Evolutionary conservation across 2,797 vertebrate species (phyloP), one percentile per base, ranked within the genome.

Genomic region (Argya squamiceps): DNA sequence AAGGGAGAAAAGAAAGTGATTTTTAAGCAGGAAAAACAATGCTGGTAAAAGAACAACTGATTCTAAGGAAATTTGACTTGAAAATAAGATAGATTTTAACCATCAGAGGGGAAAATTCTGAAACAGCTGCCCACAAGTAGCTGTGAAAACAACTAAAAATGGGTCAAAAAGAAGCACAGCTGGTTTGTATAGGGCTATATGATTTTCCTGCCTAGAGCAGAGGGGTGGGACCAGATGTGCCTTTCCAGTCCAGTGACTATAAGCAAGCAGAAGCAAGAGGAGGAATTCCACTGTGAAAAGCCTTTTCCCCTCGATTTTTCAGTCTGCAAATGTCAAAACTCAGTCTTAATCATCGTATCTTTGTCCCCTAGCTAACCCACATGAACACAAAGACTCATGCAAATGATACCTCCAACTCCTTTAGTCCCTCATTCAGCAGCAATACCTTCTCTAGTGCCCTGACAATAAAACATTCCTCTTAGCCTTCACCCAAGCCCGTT

Each of bases 1-100:
- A 89, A 80, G 46, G 53, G 46, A 91, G 41, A 49, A 84, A 77
- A 27, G 29, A 82, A 95, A 87, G 56, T 37, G 15, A 3, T 21
- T 78, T 94, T 67, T 79, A 80, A 91, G 46, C 20, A 81, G 29
- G 44, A 79, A 88, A 84, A 94, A 44, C 23, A 79, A 58, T 7
- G 30, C 43, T 34, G 18, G 67, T 49, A 64, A 52, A 89, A 84
- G 64, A 93, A 53, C 36, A 92, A 87, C 67, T 59, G 27, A 32
- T 63, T 75, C 29, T 47, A 75, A 92, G 56, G 64, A 89, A 85
- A 93, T 68, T 26, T 91, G 32, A 29, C 70, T 87, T 82, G 59
- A 96, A 92, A 91, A 80, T 49, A 89, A 70, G 34, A 58, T 20
- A 9, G 20, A 67, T 89, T 88, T 84, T 87, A 89, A 80, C 49